Conservation (phyloP, 2,797 vertebrate genomes). For the Parauchenoglanis ngamensis region DNA sequence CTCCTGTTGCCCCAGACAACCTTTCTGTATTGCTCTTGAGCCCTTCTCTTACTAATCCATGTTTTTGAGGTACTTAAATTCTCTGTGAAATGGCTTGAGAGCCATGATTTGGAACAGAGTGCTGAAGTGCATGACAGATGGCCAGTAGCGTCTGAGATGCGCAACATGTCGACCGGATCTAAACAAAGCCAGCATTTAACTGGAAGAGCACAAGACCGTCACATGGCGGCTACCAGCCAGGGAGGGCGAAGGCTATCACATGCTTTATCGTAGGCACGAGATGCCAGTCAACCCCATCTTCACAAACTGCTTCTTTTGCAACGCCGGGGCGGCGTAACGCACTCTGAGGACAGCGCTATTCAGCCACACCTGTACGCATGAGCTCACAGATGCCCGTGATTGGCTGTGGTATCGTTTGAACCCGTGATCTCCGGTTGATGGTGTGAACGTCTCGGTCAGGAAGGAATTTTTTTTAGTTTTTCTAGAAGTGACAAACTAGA, state of each 20-base stretch:
- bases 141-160: not conserved
- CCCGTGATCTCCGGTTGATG: too few relatives aligned
- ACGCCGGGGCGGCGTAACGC: too few relatives aligned
- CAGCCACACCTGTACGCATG: too few relatives aligned
- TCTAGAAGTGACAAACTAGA: not conserved
- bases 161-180: not conserved
- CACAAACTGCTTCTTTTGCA: too few relatives aligned
- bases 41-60: constrained; percentile 34
- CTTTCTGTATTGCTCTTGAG: constrained; percentile 16
- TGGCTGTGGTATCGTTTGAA: too few relatives aligned
- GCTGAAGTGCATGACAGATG: not conserved
- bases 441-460: not conserved
- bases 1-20: constrained; percentile 30
- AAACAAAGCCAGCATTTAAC: not conserved
- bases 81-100: constrained; percentile 2
- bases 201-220: not conserved
- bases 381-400: too few relatives aligned
- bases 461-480: not conserved
- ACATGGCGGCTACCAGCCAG: too few relatives aligned
- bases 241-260: too few relatives aligned
- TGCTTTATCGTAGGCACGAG: too few relatives aligned
- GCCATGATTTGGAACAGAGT: not conserved
- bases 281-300: too few relatives aligned
- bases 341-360: too few relatives aligned
- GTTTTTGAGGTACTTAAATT: constrained; percentile 36